These are phyloP conservation scores for Chaetogeoica ovagalla DNA, from an alignment of 2,888 invertebrate genomes.

Conservation along the genomic window DNA sequence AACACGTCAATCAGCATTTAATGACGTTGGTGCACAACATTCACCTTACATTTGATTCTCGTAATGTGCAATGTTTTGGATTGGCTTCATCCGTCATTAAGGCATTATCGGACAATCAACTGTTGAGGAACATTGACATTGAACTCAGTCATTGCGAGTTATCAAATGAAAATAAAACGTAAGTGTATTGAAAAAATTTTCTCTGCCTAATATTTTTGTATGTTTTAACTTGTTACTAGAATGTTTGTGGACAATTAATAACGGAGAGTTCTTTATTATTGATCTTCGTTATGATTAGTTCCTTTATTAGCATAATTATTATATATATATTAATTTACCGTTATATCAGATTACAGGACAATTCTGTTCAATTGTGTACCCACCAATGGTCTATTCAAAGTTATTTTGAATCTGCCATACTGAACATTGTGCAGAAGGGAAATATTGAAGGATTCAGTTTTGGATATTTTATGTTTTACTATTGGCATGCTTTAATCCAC, in stretches of 20 bases:
- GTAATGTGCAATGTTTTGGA: slow-evolving; percentile 56
- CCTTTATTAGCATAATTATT: neutral
- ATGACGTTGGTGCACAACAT: slow-evolving; percentile 60
- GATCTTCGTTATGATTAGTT: no score
- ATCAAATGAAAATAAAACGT: slow-evolving; percentile 10
- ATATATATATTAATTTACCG: neutral
- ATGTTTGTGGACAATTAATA: no score
- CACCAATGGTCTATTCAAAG: slow-evolving; percentile 18
- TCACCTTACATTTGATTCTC: slow-evolving; percentile 60
- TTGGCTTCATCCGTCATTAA: slow-evolving; percentile 35
- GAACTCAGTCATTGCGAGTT: slow-evolving; percentile 8
- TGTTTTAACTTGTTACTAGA: no score
- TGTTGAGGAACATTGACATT: slow-evolving; percentile 40
- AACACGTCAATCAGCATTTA: slow-evolving; percentile 58
- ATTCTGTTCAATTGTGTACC: neutral
- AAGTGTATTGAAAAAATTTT: neutral
- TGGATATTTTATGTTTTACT: slow-evolving; percentile 60
- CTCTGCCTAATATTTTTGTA: neutral
- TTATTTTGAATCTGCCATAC: slow-evolving; percentile 33
- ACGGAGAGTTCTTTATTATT: no score
- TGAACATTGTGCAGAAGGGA: slow-evolving; percentile 35
- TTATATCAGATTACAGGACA: slow-evolving; percentile 30
- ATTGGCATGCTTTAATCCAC: slow-evolving; percentile 43
- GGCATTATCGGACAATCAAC: slow-evolving; percentile 37
- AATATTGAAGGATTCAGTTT: slow-evolving; percentile 61